Base-by-base conservation (phyloP, 2,113 vertebrate species). In the Phyllostomus hastatus region DNA sequence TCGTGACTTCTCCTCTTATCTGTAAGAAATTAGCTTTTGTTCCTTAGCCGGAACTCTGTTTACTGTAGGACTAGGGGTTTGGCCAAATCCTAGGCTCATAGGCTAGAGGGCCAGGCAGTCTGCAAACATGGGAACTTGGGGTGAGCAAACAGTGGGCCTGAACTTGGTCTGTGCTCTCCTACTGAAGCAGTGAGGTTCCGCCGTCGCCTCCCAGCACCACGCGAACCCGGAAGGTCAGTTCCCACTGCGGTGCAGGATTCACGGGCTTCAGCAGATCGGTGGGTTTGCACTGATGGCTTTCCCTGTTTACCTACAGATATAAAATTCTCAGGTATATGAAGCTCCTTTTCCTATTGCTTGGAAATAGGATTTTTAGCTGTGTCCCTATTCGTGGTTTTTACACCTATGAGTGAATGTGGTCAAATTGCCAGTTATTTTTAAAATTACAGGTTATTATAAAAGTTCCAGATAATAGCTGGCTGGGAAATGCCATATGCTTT, bases 401-500 rank as follows among this genome's bases (percentile, higher is more conserved):
- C 11, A 93, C 43, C 22, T 76, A 69, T 8, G 75, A 89, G 79
- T 76, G 43, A 95, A 95, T 73, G 41, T 22, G 81, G 66, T 88
- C 72, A 85, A 95, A 79, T 50, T 91, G 84, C 79, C 57, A 80
- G 83, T 80, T 92, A 88, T 76, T 93, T 96, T 52, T 35, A 0
- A 70, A 90, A 93, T 87, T 17, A 66, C 57, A 5, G 73, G 38
- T 83, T 90, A 91, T 64, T 91, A 70, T 41, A 48, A 87, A 90
- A 48, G 61, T 43, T 89, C 50, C 52, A 92, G 5, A 33, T 76
- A 31, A 22, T 52, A 73, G 41, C 17, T 82, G 78, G 35, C 46
- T 90, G 26, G 33, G 41, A 88, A 82, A 16, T 61, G 38, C 17
- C 20, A 82, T 90, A 38, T 76, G 46, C 16, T 92, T 95, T 69